Evolutionary conservation across 1,140 invertebrate genomes (phyloP), one percentile per base, ranked within the genome.

Genomic region (Rhagoletis zephyria): DNA sequence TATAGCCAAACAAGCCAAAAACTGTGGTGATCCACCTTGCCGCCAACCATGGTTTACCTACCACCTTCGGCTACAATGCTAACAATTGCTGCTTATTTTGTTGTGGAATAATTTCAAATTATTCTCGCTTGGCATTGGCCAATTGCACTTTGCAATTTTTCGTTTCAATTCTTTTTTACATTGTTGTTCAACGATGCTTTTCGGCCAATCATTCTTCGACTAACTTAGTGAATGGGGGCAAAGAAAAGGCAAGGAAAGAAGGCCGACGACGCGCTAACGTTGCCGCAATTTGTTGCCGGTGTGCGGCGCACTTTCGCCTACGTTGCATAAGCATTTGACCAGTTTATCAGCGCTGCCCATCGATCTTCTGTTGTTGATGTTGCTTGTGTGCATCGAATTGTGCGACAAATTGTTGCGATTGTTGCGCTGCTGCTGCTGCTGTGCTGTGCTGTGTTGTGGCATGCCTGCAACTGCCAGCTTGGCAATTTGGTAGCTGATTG

Each of bases 321-420:
- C 30, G 30, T 30, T 30, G 30, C 30, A 30, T 30, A 30, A 30
- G 30, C 30, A 30, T 30, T 30, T 48, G 67, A 45, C 42, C 30
- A 9, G 48, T 56, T 81, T 81, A 81, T 81, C 74, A 81, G 48
- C 74, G 48, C 48, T 81, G 48, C 74, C 74, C 74, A 81, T 81
- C 48, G 74, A 81, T 81, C 74, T 81, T 81, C 74, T 81, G 74
- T 81, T 81, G 48, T 48, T 81, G 74, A 81, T 81, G 42, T 81
- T 81, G 74, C 70, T 74, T 48, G 48, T 48, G 48, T 63, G 12
- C n/a, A n/a, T 9, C 4, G n/a, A 63, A 63, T 81, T 81, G 48
- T 81, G 19, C 48, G 74, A 81, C 74, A 81, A 56, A n/a, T 77
- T 77, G 70, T 67, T 67, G 64, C 12, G 30, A 4, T 40, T 40